Conservation (phyloP, 2,888 invertebrate species). For the Melitaea athalia region DNA sequence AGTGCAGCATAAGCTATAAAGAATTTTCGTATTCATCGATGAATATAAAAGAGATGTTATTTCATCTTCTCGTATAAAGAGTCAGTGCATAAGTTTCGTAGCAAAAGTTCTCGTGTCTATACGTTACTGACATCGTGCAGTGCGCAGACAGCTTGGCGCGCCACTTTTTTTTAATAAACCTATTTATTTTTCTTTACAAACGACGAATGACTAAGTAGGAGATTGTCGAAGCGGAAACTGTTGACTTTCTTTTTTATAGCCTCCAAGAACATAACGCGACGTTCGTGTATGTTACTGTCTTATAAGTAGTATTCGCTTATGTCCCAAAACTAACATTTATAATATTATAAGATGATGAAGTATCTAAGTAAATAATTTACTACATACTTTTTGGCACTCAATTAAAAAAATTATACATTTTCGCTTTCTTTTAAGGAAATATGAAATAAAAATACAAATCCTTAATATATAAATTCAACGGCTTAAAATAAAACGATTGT, state of each 20-base stretch:
- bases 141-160: constrained; percentile 79
- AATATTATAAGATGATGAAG: too few relatives aligned
- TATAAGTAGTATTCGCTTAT: background rate
- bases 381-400: too few relatives aligned
- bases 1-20: background rate
- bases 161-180: constrained; percentile 64
- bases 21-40: constrained; percentile 31
- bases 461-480: too few relatives aligned
- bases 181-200: constrained; percentile 63
- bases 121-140: constrained; percentile 55
- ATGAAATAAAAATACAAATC: too few relatives aligned
- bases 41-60: constrained; percentile 18
- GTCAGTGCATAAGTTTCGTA: constrained; percentile 49
- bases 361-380: too few relatives aligned
- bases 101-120: constrained; percentile 47
- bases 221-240: constrained; percentile 61
- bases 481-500: too few relatives aligned
- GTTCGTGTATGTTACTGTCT: constrained; percentile 13
- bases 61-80: constrained; percentile 32
- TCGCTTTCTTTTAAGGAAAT: too few relatives aligned
- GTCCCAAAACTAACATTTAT: too few relatives aligned
- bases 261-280: constrained; percentile 57
- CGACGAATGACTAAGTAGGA: constrained; percentile 62
- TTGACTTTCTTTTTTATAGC: constrained; percentile 77
- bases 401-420: too few relatives aligned